These are phyloP conservation scores for Frieseomelitta varia DNA, from an alignment of 1,140 invertebrate genomes.

Conservation along the genomic window DNA sequence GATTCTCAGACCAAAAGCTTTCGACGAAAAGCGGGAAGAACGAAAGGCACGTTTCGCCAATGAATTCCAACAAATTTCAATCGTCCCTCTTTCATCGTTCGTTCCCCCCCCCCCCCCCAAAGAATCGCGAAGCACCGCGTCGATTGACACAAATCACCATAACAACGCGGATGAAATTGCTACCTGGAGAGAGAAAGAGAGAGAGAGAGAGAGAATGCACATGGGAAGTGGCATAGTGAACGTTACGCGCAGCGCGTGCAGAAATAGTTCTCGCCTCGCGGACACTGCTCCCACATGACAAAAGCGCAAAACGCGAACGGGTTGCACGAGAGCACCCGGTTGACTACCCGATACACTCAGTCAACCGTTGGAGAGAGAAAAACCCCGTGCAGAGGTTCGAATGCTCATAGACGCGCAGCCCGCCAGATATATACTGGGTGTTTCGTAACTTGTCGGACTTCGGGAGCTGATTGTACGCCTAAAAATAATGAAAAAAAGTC, in stretches of 20 bases:
- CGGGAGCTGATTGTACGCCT: too few relatives aligned
- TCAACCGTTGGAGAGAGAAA: slow-evolving; percentile 32
- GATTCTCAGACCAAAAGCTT: not conserved
- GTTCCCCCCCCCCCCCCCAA: not conserved
- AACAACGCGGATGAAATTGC: not conserved
- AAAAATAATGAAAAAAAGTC: too few relatives aligned
- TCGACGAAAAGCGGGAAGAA: not conserved
- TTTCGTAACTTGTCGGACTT: too few relatives aligned
- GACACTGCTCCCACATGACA: slow-evolving; percentile 46
- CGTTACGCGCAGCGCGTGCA: not conserved
- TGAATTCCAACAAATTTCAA: not conserved
- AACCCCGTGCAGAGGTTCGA: slow-evolving; percentile 35
- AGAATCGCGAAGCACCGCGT: not conserved
- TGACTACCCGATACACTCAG: slow-evolving; percentile 29
- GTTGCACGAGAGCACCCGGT: slow-evolving; percentile 17
- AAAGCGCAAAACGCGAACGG: slow-evolving; percentile 39
- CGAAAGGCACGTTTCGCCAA: not conserved
- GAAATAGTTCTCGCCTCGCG: slow-evolving; percentile 4
- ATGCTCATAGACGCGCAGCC: slow-evolving; percentile 49
- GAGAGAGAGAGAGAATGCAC: not conserved
- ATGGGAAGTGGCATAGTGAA: too few relatives aligned
- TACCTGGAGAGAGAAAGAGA: not conserved
- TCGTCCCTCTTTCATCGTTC: too few relatives aligned
- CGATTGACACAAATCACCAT: not conserved
- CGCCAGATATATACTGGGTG: slow-evolving; percentile 21